Conservation (phyloP, 2,797 vertebrate species). For the Graptemys geographica region DNA sequence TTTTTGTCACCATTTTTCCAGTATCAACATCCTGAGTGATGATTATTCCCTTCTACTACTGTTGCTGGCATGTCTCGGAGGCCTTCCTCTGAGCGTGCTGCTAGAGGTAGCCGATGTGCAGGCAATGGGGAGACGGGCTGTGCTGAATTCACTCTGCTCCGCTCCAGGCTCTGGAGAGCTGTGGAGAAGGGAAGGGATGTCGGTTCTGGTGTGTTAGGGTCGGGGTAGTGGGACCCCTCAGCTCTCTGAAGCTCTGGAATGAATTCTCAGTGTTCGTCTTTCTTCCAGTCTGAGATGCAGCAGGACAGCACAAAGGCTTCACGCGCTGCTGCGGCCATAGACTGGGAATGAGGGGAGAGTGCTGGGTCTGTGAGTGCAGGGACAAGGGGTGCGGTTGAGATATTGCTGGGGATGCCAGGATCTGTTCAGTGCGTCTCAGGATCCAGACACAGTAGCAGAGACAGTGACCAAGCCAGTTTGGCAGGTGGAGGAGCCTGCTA, state of each 20-base stretch:
- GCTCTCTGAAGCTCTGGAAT: accelerated
- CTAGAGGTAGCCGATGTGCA: neutral
- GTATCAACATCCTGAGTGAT: accelerated
- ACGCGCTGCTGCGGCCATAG: neutral
- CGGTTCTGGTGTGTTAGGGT: accelerated
- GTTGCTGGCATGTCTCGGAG: neutral
- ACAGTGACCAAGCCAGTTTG: neutral
- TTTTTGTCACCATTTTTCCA: accelerated
- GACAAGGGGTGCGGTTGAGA: neutral
- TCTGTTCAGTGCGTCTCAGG: neutral
- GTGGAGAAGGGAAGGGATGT: neutral
- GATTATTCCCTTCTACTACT: no score
- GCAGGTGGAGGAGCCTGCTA: neutral
- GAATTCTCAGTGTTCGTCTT: accelerated
- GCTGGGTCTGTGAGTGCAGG: neutral
- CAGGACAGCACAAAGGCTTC: neutral
- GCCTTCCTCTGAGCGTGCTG: neutral
- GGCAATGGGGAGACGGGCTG: neutral
- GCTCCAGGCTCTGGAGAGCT: neutral
- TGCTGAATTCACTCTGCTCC: neutral
- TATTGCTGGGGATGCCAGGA: neutral
- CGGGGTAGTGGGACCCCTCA: accelerated
- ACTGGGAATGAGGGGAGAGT: accelerated
- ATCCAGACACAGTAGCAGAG: neutral
- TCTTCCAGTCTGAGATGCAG: neutral